Conservation (phyloP, 1,140 invertebrate species). For the Lethrus apterus region DNA sequence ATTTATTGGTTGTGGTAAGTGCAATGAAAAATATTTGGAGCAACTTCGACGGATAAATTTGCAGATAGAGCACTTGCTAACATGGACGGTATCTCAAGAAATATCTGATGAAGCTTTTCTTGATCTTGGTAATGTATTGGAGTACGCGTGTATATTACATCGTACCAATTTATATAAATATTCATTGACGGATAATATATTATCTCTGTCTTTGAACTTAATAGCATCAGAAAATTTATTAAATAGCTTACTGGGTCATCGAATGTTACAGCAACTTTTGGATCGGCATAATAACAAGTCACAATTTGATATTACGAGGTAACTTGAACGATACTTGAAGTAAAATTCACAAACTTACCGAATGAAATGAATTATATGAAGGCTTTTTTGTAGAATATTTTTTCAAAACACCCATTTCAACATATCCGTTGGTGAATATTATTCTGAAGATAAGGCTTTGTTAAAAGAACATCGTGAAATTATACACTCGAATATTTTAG, state of each 20-base stretch:
- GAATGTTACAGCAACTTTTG: conserved; percentile 47
- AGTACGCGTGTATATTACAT: conserved; percentile 45
- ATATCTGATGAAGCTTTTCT: conserved; percentile 40
- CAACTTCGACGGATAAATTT: neutral
- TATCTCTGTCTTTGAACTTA: conserved; percentile 44
- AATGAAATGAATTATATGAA: too few relatives aligned
- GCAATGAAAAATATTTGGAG: conserved; percentile 30
- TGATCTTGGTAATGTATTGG: conserved; percentile 44
- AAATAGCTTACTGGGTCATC: conserved; percentile 46
- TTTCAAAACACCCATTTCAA: conserved; percentile 42
- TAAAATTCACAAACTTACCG: neutral
- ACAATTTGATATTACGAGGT: conserved; percentile 44
- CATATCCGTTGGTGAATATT: conserved; percentile 37
- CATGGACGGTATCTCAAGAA: conserved; percentile 36
- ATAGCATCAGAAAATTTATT: conserved; percentile 42
- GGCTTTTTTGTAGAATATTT: conserved; percentile 37
- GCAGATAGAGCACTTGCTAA: conserved; percentile 27
- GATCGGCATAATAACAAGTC: conserved; percentile 46
- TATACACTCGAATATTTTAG: conserved; percentile 45
- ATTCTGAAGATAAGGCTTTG: conserved; percentile 44
- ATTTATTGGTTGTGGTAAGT: conserved; percentile 38
- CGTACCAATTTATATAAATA: conserved; percentile 37
- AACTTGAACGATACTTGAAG: neutral
- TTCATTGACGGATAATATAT: conserved; percentile 41
- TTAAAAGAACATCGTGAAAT: conserved; percentile 43